Percentiles rank a stretch among this genome's conserved stretches.
Conservation (phyloP, 2,113 vertebrate genomes). For the Rhombomys opimus region DNA sequence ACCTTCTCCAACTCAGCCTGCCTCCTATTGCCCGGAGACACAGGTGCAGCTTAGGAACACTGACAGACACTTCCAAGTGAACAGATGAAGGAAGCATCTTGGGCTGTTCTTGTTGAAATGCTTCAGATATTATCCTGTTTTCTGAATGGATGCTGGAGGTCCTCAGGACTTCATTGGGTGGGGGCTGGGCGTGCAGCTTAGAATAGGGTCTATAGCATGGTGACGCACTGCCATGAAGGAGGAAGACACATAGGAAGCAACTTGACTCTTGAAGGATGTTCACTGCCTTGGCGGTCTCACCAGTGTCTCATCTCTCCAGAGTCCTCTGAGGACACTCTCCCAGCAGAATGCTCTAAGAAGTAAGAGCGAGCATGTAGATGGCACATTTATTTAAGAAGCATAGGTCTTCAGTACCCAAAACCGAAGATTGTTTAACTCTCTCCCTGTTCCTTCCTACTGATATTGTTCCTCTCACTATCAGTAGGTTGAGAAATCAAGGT, state of each 20-base stretch:
- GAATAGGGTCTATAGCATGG: background rate
- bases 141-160: background rate
- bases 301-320: background rate
- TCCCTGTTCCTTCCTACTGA: background rate
- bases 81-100: background rate
- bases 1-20: background rate
- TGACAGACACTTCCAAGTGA: background rate
- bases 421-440: background rate
- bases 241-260: background rate
- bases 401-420: background rate
- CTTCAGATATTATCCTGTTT: too few species aligned
- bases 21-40: background rate
- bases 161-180: background rate
- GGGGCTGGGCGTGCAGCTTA: background rate
- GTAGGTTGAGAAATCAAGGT: background rate
- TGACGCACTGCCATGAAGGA: background rate
- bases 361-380: background rate
- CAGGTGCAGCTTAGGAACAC: background rate
- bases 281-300: background rate
- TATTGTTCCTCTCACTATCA: rapidly evolving
- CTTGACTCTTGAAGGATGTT: background rate
- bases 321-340: background rate
- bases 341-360: background rate
- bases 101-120: background rate
- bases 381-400: background rate